Percentiles rank a stretch among this genome's conserved stretches.
Conservation (phyloP, 2,113 vertebrate genomes). For the Elgaria multicarinata region DNA sequence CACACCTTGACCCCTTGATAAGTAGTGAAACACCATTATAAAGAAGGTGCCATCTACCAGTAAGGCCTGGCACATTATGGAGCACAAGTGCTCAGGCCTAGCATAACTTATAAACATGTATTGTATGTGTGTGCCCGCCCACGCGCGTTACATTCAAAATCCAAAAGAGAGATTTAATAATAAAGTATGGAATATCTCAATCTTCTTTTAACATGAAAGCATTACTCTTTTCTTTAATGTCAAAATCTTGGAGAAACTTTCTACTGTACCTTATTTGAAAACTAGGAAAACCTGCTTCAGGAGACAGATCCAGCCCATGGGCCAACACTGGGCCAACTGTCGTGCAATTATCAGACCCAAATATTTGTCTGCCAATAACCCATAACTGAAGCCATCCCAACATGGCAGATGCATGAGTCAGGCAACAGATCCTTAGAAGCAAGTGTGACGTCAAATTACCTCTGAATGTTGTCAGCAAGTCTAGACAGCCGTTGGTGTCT, state of each 20-base stretch:
- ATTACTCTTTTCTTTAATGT: neutral
- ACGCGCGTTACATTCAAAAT: too few relatives aligned
- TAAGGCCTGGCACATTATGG: neutral
- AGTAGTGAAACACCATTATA: neutral
- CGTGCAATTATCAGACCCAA: too few relatives aligned
- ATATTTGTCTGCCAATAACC: neutral
- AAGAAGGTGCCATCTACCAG: neutral
- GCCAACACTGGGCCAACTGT: neutral
- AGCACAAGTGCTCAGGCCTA: neutral
- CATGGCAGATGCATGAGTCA: neutral
- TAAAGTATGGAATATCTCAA: neutral
- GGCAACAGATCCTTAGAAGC: neutral
- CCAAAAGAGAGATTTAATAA: neutral
- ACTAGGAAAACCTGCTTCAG: neutral
- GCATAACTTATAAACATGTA: neutral
- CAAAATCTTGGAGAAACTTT: neutral
- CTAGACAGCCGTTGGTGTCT: slow-evolving; percentile 66
- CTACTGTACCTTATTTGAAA: too few relatives aligned
- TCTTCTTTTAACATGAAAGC: neutral
- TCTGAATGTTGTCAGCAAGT: slow-evolving; percentile 70
- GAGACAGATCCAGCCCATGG: neutral
- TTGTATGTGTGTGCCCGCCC: too few relatives aligned
- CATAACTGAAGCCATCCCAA: neutral
- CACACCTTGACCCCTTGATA: neutral
- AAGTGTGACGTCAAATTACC: slow-evolving; percentile 52